Percentiles rank a stretch among this genome's conserved stretches.
Evolutionary conservation across 2,113 vertebrate species (phyloP).

Genomic region (Pantherophis guttatus): DNA sequence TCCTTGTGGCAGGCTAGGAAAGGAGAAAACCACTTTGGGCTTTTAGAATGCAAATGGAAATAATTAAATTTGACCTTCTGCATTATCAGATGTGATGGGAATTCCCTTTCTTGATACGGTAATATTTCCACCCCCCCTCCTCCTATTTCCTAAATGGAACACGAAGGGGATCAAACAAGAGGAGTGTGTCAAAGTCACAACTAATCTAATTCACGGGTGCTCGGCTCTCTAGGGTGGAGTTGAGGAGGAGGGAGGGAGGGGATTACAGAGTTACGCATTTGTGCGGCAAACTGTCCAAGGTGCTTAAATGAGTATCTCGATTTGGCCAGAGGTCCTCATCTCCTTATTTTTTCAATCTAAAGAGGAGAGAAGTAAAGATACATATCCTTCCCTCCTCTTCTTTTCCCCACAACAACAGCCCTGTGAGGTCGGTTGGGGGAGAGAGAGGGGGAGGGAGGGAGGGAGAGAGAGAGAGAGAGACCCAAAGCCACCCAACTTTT

Average conservation of each 20-base stretch:
- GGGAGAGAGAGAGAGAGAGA: neutral
- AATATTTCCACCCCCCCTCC: neutral
- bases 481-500: neutral
- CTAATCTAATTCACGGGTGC: conserved; percentile 46
- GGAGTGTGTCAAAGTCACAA: conserved; percentile 62
- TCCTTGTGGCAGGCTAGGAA: conserved; percentile 47
- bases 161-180: conserved; percentile 59
- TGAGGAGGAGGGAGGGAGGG: neutral
- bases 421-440: neutral
- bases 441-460: no score
- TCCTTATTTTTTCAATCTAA: conserved; percentile 22
- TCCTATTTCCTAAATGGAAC: conserved; percentile 55
- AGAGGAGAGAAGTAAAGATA: conserved; percentile 44
- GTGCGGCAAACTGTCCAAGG: conserved; percentile 47
- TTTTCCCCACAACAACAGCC: neutral
- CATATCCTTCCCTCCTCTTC: neutral
- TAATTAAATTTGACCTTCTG: conserved; percentile 65
- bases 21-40: neutral
- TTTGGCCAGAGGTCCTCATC: conserved; percentile 44
- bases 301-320: conserved; percentile 63
- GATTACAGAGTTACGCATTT: conserved; percentile 35
- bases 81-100: conserved; percentile 51
- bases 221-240: conserved; percentile 30
- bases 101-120: conserved; percentile 53
- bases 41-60: conserved; percentile 56